phyloP scores from a whole-genome alignment of 1,140 invertebrate species.

The Trichomalopsis sarcophagae region DNA sequence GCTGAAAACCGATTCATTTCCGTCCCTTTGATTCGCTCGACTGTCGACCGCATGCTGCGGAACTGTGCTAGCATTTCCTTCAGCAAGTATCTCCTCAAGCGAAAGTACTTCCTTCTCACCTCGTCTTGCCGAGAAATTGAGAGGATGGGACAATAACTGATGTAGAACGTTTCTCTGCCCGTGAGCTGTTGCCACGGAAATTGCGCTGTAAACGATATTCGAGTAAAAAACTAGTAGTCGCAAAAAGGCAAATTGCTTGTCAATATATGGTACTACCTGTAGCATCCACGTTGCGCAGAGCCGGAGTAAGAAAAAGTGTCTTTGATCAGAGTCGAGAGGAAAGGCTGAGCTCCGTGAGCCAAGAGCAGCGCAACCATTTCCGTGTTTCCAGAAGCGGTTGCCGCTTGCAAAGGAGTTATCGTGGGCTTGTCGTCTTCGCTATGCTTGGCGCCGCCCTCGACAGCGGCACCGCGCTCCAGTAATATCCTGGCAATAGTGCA shows the following conservation, averaged over 20 bases:
- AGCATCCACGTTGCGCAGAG: conserved; percentile 88
- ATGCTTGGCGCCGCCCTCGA: conserved; percentile 87
- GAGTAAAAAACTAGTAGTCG: conserved; percentile 22
- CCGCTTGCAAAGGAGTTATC: conserved; percentile 89
- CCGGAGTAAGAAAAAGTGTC: conserved; percentile 90
- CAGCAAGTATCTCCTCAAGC: conserved; percentile 92
- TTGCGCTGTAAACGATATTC: conserved; percentile 77
- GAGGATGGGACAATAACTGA: conserved; percentile 86
- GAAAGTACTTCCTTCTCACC: conserved; percentile 86
- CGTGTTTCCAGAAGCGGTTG: conserved; percentile 86
- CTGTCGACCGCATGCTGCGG: conserved; percentile 65
- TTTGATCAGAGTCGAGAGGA: conserved; percentile 87
- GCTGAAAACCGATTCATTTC: conserved; percentile 79
- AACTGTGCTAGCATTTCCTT: conserved; percentile 77
- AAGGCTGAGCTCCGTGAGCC: conserved; percentile 89
- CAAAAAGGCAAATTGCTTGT: neutral
- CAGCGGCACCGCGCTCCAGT: conserved; percentile 86
- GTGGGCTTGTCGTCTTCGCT: conserved; percentile 91
- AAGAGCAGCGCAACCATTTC: conserved; percentile 88
- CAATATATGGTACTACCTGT: conserved; percentile 75
- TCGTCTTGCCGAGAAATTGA: conserved; percentile 77
- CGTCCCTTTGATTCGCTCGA: conserved; percentile 70
- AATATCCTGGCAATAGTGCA: conserved; percentile 78
- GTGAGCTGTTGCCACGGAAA: conserved; percentile 91
- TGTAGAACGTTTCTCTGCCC: conserved; percentile 86